Conservation (phyloP, 2,888 invertebrate genomes). For the Morpho helenor region DNA sequence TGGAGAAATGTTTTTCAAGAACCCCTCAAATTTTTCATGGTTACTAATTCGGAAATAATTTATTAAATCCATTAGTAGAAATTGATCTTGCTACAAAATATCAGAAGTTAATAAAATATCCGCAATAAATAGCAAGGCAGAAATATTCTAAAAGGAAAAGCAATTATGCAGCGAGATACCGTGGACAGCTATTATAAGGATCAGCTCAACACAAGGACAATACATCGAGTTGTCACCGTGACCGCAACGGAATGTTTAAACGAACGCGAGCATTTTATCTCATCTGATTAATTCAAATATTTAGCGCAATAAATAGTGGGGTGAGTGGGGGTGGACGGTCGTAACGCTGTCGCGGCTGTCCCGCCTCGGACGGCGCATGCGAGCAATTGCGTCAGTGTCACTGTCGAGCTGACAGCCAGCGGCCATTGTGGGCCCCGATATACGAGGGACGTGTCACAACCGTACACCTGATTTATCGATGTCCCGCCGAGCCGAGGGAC, state of each 20-base stretch:
- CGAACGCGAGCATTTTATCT: slow-evolving; percentile 73
- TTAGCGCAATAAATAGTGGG: slow-evolving; percentile 73
- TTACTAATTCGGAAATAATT: too few species aligned
- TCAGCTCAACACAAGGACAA: slow-evolving; percentile 69
- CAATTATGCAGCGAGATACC: slow-evolving; percentile 30
- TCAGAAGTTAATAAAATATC: slow-evolving; percentile 7
- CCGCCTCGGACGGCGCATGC: slow-evolving; percentile 55
- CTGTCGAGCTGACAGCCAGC: slow-evolving; percentile 64
- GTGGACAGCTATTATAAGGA: slow-evolving; percentile 58
- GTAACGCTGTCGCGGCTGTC: slow-evolving; percentile 39
- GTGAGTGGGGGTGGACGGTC: slow-evolving; percentile 40
- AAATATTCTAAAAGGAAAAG: slow-evolving; percentile 19
- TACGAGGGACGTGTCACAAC: slow-evolving; percentile 54
- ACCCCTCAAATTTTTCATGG: too few species aligned
- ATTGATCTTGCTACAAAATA: slow-evolving; percentile 1
- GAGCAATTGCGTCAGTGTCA: slow-evolving; percentile 73
- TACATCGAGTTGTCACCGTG: slow-evolving; percentile 75
- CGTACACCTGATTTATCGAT: slow-evolving; percentile 72
- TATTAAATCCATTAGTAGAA: not conserved
- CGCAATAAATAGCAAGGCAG: slow-evolving; percentile 9
- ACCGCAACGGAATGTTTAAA: slow-evolving; percentile 74
- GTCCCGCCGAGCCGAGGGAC: slow-evolving; percentile 51
- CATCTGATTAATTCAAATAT: slow-evolving; percentile 79
- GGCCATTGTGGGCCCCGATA: slow-evolving; percentile 67
- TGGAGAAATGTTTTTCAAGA: too few species aligned